Evolutionary conservation across 2,797 vertebrate genomes (phyloP), one percentile per base, ranked within the genome.

Genomic region (Leptodactylus fallax): DNA sequence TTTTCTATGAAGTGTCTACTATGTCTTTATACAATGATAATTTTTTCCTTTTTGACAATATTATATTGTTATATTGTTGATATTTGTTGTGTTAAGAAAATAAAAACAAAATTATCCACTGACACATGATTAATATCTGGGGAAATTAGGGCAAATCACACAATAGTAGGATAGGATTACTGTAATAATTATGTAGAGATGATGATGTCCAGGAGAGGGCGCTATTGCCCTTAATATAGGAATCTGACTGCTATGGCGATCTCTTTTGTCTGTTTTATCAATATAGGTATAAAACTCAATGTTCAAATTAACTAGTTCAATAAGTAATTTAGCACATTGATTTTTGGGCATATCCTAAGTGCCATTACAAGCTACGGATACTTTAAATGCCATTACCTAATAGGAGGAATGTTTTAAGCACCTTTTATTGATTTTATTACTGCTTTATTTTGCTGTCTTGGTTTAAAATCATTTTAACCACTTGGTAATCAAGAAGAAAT

Each of bases 311-410:
- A 96, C 95, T 94, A 95, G 95, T 95, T 95, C 95, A 94, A 95
- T 96, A 96, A 95, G 95, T 95, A 96, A 96, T 96, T 96, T 96
- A 95, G 95, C 92, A 91, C 94, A 96, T 96, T 96, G 95, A 96
- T 96, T 96, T 96, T 94, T 90, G 91, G 94, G 94, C 95, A 94
- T 95, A 94, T 93, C 95, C 94, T 95, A 95, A 96, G 95, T 95
- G 95, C 95, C 94, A 93, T 96, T 96, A 96, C 95, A 96, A 95
- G 95, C 95, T 95, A 94, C 92, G 94, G 95, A 95, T 96, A 95
- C 95, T 96, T 96, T 96, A 96, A 96, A 96, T 96, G 95, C 95
- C 95, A 95, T 96, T 96, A 95, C 95, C 95, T 95, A 95, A 96
- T 95, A 96, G 95, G 95, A 95, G 94, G 94, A 95, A 95, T 94